Conservation (phyloP, 2,113 vertebrate species). For the Nycticebus coucang region DNA sequence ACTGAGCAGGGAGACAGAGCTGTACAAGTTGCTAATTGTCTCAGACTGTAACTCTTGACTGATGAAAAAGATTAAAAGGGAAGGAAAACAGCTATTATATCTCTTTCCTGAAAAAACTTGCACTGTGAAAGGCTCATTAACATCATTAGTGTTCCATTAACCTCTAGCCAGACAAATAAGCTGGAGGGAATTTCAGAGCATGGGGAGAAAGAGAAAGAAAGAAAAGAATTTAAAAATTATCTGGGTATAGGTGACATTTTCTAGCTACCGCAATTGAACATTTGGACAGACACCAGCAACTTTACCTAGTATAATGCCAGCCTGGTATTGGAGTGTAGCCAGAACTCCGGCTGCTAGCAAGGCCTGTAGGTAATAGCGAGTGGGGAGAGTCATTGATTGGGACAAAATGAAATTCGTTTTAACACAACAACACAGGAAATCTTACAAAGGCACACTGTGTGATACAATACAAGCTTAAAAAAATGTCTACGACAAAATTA, state of each 20-base stretch:
- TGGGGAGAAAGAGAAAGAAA: slow-evolving; percentile 52
- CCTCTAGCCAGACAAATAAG: slow-evolving; percentile 88
- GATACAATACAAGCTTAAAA: slow-evolving; percentile 61
- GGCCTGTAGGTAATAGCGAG: slow-evolving; percentile 78
- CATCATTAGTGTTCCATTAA: slow-evolving; percentile 90
- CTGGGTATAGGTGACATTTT: slow-evolving; percentile 84
- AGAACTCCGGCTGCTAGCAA: slow-evolving; percentile 68
- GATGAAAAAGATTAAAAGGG: slow-evolving; percentile 86
- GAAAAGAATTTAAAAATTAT: slow-evolving; percentile 84
- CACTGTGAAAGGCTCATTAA: slow-evolving; percentile 87
- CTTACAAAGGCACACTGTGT: slow-evolving; percentile 69
- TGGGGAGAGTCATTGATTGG: slow-evolving; percentile 79
- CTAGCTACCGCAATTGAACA: neutral
- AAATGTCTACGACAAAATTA: slow-evolving; percentile 72
- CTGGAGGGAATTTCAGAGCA: slow-evolving; percentile 85
- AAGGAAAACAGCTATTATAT: slow-evolving; percentile 89
- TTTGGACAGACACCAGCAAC: slow-evolving; percentile 72
- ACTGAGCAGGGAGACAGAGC: slow-evolving; percentile 80
- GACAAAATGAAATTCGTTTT: slow-evolving; percentile 82
- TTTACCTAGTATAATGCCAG: slow-evolving; percentile 58
- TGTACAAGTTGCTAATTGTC: slow-evolving; percentile 83
- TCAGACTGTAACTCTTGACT: slow-evolving; percentile 86
- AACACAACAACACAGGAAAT: slow-evolving; percentile 75
- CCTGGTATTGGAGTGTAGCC: slow-evolving; percentile 75
- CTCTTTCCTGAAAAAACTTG: slow-evolving; percentile 87